Percentiles rank a stretch among this genome's conserved stretches.
Conservation (phyloP, 1,140 invertebrate genomes). For the Whitmania pigra region DNA sequence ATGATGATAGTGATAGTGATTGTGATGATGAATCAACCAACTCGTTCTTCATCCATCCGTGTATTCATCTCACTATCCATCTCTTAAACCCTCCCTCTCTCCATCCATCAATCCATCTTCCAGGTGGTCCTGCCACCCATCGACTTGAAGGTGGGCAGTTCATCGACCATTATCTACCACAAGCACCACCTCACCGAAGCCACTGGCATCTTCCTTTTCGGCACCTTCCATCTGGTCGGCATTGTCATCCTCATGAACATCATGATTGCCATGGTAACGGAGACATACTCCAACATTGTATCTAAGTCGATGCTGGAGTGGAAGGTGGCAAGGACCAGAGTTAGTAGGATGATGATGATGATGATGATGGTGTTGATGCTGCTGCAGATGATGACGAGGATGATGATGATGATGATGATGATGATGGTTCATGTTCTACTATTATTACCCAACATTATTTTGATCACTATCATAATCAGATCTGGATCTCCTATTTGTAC, state of each 20-base stretch:
- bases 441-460: too few relatives aligned
- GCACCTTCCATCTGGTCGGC: slow-evolving; percentile 9
- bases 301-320: background rate
- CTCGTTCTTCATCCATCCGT: too few relatives aligned
- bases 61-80: too few relatives aligned
- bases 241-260: slow-evolving; percentile 17
- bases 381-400: background rate
- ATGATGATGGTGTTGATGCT: background rate
- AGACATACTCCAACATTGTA: slow-evolving; percentile 6
- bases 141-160: background rate
- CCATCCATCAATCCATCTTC: too few relatives aligned
- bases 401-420: background rate
- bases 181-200: background rate
- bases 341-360: background rate
- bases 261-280: slow-evolving; percentile 13
- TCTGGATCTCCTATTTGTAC: slow-evolving; percentile 16
- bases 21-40: too few relatives aligned
- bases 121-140: background rate
- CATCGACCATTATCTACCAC: background rate
- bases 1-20: too few relatives aligned
- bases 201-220: background rate
- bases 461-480: background rate
- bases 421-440: too few relatives aligned
- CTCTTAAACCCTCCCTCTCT: too few relatives aligned
- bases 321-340: slow-evolving; percentile 13